Conservation (phyloP, 2,113 vertebrate genomes). For the Otis tarda region DNA sequence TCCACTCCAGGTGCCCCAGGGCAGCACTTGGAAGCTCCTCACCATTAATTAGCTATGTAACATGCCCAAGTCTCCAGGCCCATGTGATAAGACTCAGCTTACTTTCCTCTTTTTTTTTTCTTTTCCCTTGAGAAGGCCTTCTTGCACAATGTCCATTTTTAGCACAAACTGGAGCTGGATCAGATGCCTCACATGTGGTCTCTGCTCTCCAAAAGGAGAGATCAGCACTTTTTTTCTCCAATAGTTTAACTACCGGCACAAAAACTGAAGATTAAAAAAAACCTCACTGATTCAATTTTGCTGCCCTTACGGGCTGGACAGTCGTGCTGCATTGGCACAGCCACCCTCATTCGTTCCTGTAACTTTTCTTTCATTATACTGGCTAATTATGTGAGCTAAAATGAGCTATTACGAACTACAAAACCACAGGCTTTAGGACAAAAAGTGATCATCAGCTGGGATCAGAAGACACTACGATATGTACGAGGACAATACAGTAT, state of each 20-base stretch:
- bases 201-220: conserved; percentile 35
- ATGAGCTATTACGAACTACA: conserved; percentile 23
- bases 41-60: not conserved
- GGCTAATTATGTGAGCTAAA: not conserved
- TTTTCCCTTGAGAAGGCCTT: not conserved
- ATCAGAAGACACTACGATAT: not conserved
- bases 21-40: not conserved
- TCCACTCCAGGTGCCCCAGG: rapidly evolving
- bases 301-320: not conserved
- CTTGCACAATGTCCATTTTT: conserved; percentile 63
- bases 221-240: conserved; percentile 55
- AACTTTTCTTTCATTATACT: not conserved
- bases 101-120: not conserved
- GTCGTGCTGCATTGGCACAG: not conserved
- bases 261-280: not conserved
- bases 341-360: not conserved
- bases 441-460: conserved; percentile 6
- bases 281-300: not conserved
- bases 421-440: not conserved
- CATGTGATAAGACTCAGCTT: not conserved
- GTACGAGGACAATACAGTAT: not conserved
- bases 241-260: conserved; percentile 13
- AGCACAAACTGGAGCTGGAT: conserved; percentile 58
- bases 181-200: conserved; percentile 55
- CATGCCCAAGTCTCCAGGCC: not conserved